Conservation (phyloP, 2,797 vertebrate species). For the Karalla daura region DNA sequence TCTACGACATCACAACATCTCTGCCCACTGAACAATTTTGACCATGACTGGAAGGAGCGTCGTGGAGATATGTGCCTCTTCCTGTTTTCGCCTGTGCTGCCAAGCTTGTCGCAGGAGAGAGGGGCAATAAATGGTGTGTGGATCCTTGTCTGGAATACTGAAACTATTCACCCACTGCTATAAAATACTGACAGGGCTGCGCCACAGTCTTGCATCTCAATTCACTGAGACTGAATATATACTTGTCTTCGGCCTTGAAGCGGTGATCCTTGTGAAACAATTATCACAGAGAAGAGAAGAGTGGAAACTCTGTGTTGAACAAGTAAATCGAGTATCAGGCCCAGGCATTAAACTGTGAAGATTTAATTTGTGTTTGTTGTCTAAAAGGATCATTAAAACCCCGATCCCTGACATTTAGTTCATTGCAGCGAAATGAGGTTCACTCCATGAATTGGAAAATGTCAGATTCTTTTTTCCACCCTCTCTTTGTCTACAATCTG, state of each 20-base stretch:
- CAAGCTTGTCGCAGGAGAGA: constrained; percentile 13
- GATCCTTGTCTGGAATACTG: not conserved
- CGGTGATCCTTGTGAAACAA: not conserved
- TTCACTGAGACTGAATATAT: not conserved
- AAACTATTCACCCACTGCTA: not conserved
- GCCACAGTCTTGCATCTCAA: not conserved
- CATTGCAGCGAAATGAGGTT: too few species aligned
- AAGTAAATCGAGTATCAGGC: not conserved
- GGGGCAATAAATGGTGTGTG: not conserved
- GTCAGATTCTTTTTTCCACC: not conserved
- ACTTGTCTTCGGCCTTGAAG: not conserved
- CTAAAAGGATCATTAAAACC: not conserved
- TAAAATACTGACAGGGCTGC: not conserved
- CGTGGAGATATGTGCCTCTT: constrained; percentile 9
- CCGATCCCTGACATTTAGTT: not conserved
- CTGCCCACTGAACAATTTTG: constrained; percentile 4
- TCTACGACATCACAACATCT: constrained; percentile 13
- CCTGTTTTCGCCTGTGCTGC: constrained; percentile 17
- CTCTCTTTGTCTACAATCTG: not conserved
- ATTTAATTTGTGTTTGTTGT: not conserved
- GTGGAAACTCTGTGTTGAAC: not conserved
- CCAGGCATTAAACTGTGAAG: not conserved
- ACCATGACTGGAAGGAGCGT: constrained; percentile 10
- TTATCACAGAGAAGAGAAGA: not conserved
- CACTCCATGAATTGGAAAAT: not conserved